Base-by-base conservation (phyloP, 2,113 vertebrate species). In the Scomber colias region DNA sequence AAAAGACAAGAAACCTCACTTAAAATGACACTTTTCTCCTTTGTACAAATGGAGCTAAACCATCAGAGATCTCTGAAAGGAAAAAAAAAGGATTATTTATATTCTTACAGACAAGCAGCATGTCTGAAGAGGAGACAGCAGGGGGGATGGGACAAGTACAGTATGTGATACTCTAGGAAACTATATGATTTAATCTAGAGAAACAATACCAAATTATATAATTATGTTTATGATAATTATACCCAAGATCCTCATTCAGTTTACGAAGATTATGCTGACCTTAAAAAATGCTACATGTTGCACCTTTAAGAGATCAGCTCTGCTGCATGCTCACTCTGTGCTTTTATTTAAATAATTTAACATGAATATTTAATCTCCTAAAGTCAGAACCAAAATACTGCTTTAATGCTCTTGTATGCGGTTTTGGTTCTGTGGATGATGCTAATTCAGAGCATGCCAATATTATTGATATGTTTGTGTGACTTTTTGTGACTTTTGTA, bases 31-130 rank as follows among this genome's bases (percentile, higher is more conserved):
- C 30, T 68, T 21, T 3, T 53, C 13, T 35, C 51, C 46, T 16
- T 27, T 50, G 35, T 31, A 24, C 69, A 76, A 53, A 56, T 71
- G 31, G 31, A 67, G 49, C 74, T 14, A 1, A 55, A 84, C 74
- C 48, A 68, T 69, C 62, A 54, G 77, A 77, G 56, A 71, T 68
- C 44, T 79, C 16, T 48, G 40, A 65, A 63, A 21, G 3, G 61
- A 62, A 68, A 67, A 15, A 55, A 50, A 84, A 62, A 76, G 16
- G 51, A 46, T 46, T 35, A 57, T 81, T 82, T 50, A 83, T 78
- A 46, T 63, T 82, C 55, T 45, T 54, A 79, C 44, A 56, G 46
- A 68, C 72, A 51, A 54, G n/a, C 71, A 27, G 53, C 31, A 75
- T 49, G 63, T 44, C 74, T 73, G 48, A 27, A 80, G 44, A 56